These are phyloP conservation scores for Entomyzon cyanotis DNA, from an alignment of 2,113 vertebrate species.

Conservation along the genomic window DNA sequence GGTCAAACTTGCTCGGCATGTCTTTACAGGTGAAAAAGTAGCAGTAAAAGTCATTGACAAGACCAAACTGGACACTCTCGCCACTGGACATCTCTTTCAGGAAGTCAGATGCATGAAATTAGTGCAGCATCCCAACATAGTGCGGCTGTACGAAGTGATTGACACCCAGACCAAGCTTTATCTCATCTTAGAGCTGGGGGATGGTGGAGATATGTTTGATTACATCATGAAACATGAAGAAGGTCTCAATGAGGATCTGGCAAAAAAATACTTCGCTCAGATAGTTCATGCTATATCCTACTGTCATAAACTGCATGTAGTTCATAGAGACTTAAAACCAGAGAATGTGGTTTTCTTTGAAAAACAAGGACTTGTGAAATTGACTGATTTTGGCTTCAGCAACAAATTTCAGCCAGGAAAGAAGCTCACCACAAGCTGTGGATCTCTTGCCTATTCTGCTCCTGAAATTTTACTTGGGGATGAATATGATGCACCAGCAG, in stretches of 20 bases:
- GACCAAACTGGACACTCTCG: constrained; percentile 93
- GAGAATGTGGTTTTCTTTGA: constrained; percentile 99
- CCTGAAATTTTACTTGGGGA: constrained; percentile 96
- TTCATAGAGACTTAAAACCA: constrained; percentile 95
- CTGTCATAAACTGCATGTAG: constrained; percentile 95
- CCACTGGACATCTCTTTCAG: constrained; percentile 96
- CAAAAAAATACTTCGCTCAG: constrained; percentile 97
- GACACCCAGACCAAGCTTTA: constrained; percentile 99
- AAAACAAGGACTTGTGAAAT: constrained; percentile 96
- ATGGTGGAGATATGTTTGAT: constrained; percentile 98
- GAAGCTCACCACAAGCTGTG: constrained; percentile 97
- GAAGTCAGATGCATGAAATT: constrained; percentile 99
- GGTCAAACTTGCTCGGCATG: constrained; percentile 95
- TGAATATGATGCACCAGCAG: constrained; percentile 96
- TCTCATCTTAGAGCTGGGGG: constrained; percentile 94
- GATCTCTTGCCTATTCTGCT: constrained; percentile 95
- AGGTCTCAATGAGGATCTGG: constrained; percentile 93
- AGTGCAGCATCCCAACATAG: constrained; percentile 97
- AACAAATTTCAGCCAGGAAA: constrained; percentile 99
- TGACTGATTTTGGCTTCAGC: constrained; percentile 99
- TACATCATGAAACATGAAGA: constrained; percentile 99
- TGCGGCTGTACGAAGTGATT: constrained; percentile 96
- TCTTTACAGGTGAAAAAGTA: constrained; percentile 98
- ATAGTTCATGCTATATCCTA: constrained; percentile 99
- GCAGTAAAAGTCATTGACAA: constrained; percentile 99